Base-by-base conservation (phyloP, 2,797 vertebrate genomes). In the Apodemus agrarius region DNA sequence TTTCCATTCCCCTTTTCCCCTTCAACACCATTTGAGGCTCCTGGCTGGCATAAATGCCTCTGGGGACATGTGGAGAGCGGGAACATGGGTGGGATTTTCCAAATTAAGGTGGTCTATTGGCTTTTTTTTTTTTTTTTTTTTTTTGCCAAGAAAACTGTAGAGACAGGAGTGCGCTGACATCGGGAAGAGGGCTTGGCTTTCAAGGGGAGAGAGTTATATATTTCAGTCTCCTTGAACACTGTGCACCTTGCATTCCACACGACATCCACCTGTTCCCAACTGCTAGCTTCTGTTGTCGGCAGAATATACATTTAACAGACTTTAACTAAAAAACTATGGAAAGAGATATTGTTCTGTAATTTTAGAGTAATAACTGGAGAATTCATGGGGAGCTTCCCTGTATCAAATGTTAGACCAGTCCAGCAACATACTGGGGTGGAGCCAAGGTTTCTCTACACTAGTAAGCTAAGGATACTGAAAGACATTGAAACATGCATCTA, bases 51-150 rank as follows among this genome's bases (percentile, higher is more conserved):
- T 84, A 94, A 86, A 94, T 94, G n/a, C 57, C 96, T 29, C 26
- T 37, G 67, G 74, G 91, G 80, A 87, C 72, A n/a, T 92, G 86
- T 84, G 80, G 65, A 81, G n/a, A 91, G 69, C 3, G 46, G 75
- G 86, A 94, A 80, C 21, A 40, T 95, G 88, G 93, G 89, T 94
- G 89, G 96, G 97, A 97, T 98, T 98, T 98, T 98, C 98, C 97
- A 85, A 96, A 97, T 97, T 97, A 97, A 97, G 86, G 85, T 4
- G 0, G 85, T 83, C 89, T 95, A 89, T 92, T 93, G 96, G 93
- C 79, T 49, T n/a, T n/a, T n/a, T n/a, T n/a, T n/a, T n/a, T n/a
- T n/a, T n/a, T n/a, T n/a, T n/a, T n/a, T n/a, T n/a, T 87, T 65
- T 4, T 29, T 75, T 93, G 88, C 94, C 72, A 85, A 93, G 40